A percentile compares a stretch with the other conserved stretches of the same genome.
These are phyloP conservation scores for Aethes cnicana DNA, from an alignment of 2,888 invertebrate genomes.

Conservation along the genomic window DNA sequence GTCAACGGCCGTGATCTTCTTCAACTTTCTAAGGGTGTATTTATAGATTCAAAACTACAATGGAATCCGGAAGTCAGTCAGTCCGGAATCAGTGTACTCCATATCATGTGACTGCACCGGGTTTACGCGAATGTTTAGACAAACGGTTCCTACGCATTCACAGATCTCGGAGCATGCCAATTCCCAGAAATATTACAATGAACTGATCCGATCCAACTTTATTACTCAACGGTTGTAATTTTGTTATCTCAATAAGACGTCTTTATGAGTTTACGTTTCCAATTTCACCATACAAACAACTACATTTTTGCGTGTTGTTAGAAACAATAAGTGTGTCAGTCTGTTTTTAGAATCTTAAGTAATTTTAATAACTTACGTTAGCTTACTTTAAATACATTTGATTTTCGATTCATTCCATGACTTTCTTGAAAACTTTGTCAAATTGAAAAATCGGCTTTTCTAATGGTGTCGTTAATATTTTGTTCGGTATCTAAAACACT, in stretches of 20 bases:
- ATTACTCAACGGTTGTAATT: slow-evolving; percentile 5
- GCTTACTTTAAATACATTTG: slow-evolving; percentile 21
- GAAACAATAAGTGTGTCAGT: slow-evolving; percentile 7
- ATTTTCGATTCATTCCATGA: slow-evolving; percentile 47
- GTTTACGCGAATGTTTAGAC: slow-evolving; percentile 16
- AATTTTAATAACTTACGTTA: slow-evolving; percentile 17
- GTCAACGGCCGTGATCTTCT: slow-evolving; percentile 12
- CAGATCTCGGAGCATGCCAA: slow-evolving; percentile 5
- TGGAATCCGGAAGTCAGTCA: slow-evolving; percentile 7
- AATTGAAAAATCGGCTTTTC: slow-evolving; percentile 37
- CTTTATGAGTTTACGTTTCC: slow-evolving; percentile 1
- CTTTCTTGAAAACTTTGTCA: slow-evolving; percentile 53
- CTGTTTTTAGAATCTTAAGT: slow-evolving; percentile 15
- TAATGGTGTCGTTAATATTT: slow-evolving; percentile 10
- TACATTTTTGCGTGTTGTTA: slow-evolving; percentile 4
- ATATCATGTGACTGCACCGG: slow-evolving; percentile 14
- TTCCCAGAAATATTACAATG: slow-evolving; percentile 6
- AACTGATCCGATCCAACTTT: background rate
- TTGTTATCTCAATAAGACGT: slow-evolving; percentile 2
- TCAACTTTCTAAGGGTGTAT: slow-evolving; percentile 14
- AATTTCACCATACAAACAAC: slow-evolving; percentile 7
- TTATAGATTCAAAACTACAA: slow-evolving; percentile 14
- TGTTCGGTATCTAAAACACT: slow-evolving; percentile 48
- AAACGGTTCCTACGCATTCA: background rate
- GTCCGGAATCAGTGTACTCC: no score